phyloP scores from a whole-genome alignment of 2,797 vertebrate genomes.

The Microchirus variegatus region DNA sequence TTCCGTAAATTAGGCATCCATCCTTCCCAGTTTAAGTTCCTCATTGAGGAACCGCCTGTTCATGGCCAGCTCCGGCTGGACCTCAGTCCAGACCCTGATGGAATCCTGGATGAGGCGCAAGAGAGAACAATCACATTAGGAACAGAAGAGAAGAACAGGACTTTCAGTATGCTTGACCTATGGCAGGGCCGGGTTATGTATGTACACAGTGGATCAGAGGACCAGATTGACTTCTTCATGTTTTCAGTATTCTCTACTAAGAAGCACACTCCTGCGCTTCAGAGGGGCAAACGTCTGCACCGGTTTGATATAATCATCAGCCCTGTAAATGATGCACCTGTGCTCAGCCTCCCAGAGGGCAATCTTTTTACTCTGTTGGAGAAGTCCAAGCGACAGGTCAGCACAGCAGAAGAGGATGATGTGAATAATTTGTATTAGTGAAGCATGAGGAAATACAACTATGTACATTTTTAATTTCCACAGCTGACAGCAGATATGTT shows the following conservation, averaged over 20 bases:
- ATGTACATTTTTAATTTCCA: constrained; percentile 16
- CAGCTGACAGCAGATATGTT: constrained; percentile 79
- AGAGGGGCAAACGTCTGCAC: constrained; percentile 76
- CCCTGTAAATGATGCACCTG: constrained; percentile 87
- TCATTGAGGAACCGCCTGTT: constrained; percentile 80
- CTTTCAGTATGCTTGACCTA: constrained; percentile 87
- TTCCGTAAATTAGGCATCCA: constrained; percentile 82
- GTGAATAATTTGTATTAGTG: not conserved
- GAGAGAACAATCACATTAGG: constrained; percentile 13
- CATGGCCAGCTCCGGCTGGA: constrained; percentile 85
- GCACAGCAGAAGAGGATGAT: not conserved
- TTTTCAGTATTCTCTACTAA: constrained; percentile 84
- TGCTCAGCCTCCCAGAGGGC: constrained; percentile 85
- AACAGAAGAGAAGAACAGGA: constrained; percentile 63
- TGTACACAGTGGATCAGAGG: constrained; percentile 88
- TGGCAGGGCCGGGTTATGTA: constrained; percentile 86
- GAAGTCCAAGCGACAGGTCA: constrained; percentile 82
- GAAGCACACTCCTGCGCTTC: constrained; percentile 74
- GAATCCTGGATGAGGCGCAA: constrained; percentile 30
- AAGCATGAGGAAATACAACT: not conserved
- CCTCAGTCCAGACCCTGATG: constrained; percentile 49
- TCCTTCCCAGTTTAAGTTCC: constrained; percentile 87
- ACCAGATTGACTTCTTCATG: constrained; percentile 83
- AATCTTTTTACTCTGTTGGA: constrained; percentile 86
- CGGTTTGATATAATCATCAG: constrained; percentile 84